Percentiles rank a stretch among this genome's conserved stretches.
These are phyloP conservation scores for Mohoua ochrocephala DNA, from an alignment of 2,113 vertebrate species.

Conservation along the genomic window DNA sequence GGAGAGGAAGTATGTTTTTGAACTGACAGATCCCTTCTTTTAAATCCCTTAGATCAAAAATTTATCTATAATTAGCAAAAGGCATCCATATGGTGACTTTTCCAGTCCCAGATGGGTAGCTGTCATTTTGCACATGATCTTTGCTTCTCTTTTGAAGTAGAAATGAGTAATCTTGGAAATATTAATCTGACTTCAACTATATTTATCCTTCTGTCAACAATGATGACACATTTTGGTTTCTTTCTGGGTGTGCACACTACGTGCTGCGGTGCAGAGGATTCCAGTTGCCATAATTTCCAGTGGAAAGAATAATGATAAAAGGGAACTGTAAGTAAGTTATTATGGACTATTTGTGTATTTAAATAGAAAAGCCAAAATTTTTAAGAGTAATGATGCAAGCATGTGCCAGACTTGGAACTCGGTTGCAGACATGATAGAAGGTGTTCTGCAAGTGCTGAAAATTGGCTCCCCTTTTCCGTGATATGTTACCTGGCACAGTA, in stretches of 20 bases:
- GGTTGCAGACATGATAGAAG: not conserved
- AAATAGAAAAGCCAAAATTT: not conserved
- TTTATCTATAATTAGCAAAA: conserved; percentile 74
- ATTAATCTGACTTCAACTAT: conserved; percentile 74
- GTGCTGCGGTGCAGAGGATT: conserved; percentile 2
- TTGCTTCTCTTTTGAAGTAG: conserved; percentile 73
- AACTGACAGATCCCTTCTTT: not conserved
- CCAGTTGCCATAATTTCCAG: conserved; percentile 22
- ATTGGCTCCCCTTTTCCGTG: not conserved
- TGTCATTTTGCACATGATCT: conserved; percentile 76
- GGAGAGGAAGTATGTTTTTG: conserved; percentile 38
- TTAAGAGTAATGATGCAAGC: not conserved
- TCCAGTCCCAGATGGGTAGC: conserved; percentile 74
- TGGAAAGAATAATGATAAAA: conserved; percentile 5
- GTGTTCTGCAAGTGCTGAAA: not conserved
- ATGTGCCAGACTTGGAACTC: not conserved
- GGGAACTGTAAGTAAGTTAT: not conserved
- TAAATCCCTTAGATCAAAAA: conserved; percentile 49
- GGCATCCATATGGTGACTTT: conserved; percentile 73
- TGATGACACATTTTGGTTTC: conserved; percentile 48
- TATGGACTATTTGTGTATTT: not conserved
- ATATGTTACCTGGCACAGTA: not conserved
- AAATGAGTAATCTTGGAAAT: conserved; percentile 77
- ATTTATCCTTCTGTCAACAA: conserved; percentile 68
- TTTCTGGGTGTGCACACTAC: not conserved